These are phyloP conservation scores for Oscheius sp. DNA, from an alignment of 1,140 invertebrate species.

Conservation along the genomic window DNA sequence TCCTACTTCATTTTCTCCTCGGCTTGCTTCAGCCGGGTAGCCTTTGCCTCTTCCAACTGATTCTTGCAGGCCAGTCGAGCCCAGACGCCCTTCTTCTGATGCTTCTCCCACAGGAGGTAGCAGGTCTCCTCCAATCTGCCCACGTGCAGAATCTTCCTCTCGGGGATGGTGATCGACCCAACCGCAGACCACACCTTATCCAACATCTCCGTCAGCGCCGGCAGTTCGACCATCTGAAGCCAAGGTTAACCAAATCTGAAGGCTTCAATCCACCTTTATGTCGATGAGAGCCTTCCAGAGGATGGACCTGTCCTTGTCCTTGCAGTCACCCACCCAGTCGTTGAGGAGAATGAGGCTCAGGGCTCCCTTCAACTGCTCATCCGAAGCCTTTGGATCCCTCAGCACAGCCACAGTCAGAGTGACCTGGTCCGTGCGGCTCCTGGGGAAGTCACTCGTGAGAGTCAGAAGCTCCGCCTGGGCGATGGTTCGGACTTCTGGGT, in stretches of 20 bases:
- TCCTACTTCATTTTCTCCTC: background rate
- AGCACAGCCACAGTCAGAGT: background rate
- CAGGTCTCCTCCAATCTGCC: background rate
- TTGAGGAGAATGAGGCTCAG: background rate
- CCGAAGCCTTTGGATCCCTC: background rate
- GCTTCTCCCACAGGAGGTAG: background rate
- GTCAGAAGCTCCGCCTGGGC: background rate
- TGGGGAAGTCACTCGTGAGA: background rate
- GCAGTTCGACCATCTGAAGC: background rate
- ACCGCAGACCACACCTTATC: background rate
- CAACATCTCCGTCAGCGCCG: background rate
- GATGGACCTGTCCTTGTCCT: background rate
- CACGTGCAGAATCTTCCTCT: background rate
- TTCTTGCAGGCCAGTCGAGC: background rate
- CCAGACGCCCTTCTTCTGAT: background rate
- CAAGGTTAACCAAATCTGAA: no score
- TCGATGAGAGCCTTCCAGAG: background rate
- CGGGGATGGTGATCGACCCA: background rate
- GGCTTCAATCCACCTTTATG: no score
- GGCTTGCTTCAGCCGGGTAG: background rate
- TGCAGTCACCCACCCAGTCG: background rate
- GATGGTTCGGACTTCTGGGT: background rate
- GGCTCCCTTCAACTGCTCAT: background rate
- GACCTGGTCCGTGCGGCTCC: background rate
- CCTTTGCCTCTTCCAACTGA: background rate